phyloP scores from a whole-genome alignment of 2,113 vertebrate genomes.

The Saccopteryx bilineata region DNA sequence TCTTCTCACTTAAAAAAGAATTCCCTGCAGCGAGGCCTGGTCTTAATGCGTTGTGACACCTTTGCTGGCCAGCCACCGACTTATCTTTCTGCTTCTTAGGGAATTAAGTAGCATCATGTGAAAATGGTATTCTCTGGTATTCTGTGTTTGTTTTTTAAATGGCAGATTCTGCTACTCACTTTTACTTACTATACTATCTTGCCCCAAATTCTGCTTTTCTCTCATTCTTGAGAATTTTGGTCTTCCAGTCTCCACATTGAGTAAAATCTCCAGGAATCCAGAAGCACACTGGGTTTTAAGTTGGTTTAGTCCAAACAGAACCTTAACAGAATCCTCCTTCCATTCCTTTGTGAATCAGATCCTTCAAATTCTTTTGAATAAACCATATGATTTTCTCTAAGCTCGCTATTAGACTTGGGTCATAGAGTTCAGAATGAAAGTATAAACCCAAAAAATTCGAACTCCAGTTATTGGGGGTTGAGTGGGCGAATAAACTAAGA shows the following conservation, averaged over 20 bases:
- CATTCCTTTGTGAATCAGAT: not conserved
- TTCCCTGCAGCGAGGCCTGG: conserved; percentile 92
- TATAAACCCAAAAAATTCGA: not conserved
- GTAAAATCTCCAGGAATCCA: not conserved
- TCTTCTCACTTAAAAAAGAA: too few species aligned
- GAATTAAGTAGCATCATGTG: conserved; percentile 98
- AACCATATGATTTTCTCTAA: not conserved
- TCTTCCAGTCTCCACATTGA: not conserved
- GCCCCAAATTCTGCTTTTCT: not conserved
- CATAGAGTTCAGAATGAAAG: not conserved
- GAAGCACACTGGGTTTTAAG: not conserved
- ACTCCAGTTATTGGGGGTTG: not conserved
- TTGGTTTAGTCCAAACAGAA: not conserved
- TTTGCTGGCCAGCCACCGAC: conserved; percentile 92
- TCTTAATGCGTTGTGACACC: conserved; percentile 95
- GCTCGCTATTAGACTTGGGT: not conserved
- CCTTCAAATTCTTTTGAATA: not conserved
- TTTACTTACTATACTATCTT: not conserved
- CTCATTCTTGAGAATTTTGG: conserved; percentile 4
- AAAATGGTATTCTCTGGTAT: conserved; percentile 86
- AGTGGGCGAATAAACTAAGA: not conserved
- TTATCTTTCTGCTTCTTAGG: conserved; percentile 95
- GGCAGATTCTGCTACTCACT: not conserved
- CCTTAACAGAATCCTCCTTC: not conserved
- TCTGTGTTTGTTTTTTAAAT: conserved; percentile 5